phyloP scores from a whole-genome alignment of 2,797 vertebrate species.

The Hipposideros larvatus region DNA sequence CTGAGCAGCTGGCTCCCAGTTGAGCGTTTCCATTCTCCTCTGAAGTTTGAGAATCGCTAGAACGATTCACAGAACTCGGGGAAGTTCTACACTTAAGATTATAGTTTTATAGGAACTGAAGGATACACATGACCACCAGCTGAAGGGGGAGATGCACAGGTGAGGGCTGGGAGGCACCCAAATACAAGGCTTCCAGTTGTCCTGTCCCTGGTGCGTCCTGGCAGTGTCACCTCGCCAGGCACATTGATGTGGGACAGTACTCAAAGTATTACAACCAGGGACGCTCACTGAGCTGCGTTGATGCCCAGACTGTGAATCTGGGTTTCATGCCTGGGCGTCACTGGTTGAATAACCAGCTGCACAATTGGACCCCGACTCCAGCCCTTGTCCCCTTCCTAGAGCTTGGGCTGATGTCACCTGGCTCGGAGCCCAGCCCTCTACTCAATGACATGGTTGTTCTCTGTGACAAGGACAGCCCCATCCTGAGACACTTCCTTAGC shows the following conservation, averaged over 20 bases:
- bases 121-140: neutral
- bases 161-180: neutral
- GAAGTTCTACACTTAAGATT: neutral
- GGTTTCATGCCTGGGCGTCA: neutral
- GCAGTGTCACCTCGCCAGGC: no score
- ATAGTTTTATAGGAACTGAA: neutral
- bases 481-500: neutral
- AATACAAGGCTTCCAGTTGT: accelerated
- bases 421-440: neutral
- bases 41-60: neutral
- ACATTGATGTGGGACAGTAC: no score
- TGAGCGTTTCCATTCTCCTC: neutral
- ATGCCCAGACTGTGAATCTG: neutral
- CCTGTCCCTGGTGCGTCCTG: neutral
- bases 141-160: no score
- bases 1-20: neutral
- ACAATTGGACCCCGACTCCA: neutral
- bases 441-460: neutral
- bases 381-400: neutral
- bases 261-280: no score
- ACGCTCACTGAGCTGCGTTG: neutral
- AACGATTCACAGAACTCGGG: neutral
- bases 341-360: neutral
- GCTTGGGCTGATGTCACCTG: neutral
- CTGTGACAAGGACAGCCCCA: neutral